Evolutionary conservation across 1,140 invertebrate genomes (phyloP), one percentile per base, ranked within the genome.

Genomic region (Drosophila tsacasi): DNA sequence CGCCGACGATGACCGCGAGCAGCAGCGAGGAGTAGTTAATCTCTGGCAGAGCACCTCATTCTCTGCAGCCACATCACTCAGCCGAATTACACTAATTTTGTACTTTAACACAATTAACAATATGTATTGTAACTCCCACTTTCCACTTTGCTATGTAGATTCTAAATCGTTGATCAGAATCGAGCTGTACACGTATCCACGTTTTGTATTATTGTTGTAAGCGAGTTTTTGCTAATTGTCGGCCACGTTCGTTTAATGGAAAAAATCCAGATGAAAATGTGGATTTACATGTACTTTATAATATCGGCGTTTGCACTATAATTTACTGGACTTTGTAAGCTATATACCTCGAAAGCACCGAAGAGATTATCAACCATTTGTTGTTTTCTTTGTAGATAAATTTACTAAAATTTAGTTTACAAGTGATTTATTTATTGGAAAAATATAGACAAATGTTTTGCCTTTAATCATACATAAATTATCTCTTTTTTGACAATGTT

Each of bases 1-100:
- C 30, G 92, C 97, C 30, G 30, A 13, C 62, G 95, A 94, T 76
- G 92, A 94, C 39, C 13, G 10, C 25, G 21, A 9, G 4, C 13
- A 21, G 21, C 37, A 52, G 47, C 21, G 27, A 23, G n/a, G 30
- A 52, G 27, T 44, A 47, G 50, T 25, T 65, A 75, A 64, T 67
- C 58, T 75, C 58, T 21, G 21, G 32, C 27, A 27, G 32, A 32
- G 27, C 67, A 40, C 30, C 37, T n/a, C 23, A 30, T 19, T 42
- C 35, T 49, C 44, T 19, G 27, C 46, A 30, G 68, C 69, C 69
- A 72, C 44, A 50, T 73, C 68, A 73, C 46, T 23, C 23, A 52
- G 13, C n/a, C 50, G 50, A 15, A 23, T 7, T 30, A 39, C 32
- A 23, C 17, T 7, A 17, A n/a, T 19, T 59, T 25, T 59, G 52